Base-by-base conservation (phyloP, 2,888 invertebrate species). In the Eristalis pertinax region DNA sequence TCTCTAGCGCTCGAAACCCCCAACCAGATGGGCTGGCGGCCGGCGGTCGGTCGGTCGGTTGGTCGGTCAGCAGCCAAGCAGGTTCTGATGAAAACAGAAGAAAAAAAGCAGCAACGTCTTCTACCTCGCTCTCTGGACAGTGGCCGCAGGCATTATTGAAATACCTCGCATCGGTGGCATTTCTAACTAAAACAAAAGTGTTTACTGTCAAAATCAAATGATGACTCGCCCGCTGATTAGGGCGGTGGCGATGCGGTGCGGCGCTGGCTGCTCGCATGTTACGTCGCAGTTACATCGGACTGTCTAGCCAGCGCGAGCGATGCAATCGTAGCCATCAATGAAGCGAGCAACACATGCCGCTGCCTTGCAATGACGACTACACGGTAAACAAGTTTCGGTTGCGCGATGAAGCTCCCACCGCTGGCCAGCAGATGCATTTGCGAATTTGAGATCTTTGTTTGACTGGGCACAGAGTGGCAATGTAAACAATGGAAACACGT, bases 141-240 rank as follows among this genome's bases (percentile, higher is more conserved):
- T 19, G 19, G 68, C 63, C 69, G 32, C 74, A 75, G 67, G 73
- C 77, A 73, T 76, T 65, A 65, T 26, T 76, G 19, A 73, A 68
- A 69, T 74, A 86, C 15, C 65, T 43, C 68, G 73, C 41, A 78
- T 73, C 67, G 58, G 67, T 85, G 70, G 38, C 50, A 70, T 68
- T 81, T 74, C 72, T 70, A 60, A 38, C 38, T n/a, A 75, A 63
- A 10, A 32, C 69, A 24, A 24, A 69, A 43, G 50, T 50, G 19
- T 50, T 19, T 50, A 19, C 50, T 19, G 50, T 50, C 50, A 50
- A 50, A 50, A 8, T 50, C 19, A 19, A 73, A 63, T 8, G 24
- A 60, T 22, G 24, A 41, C 29, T 15, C 35, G 24, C 43, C 58
- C 67, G 60, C 26, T 56, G 50, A 50, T 50, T 50, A 50, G 8